Percentiles rank a stretch among this genome's conserved stretches.
Evolutionary conservation across 2,888 invertebrate genomes (phyloP).

Genomic region (Cylloceria caligata): DNA sequence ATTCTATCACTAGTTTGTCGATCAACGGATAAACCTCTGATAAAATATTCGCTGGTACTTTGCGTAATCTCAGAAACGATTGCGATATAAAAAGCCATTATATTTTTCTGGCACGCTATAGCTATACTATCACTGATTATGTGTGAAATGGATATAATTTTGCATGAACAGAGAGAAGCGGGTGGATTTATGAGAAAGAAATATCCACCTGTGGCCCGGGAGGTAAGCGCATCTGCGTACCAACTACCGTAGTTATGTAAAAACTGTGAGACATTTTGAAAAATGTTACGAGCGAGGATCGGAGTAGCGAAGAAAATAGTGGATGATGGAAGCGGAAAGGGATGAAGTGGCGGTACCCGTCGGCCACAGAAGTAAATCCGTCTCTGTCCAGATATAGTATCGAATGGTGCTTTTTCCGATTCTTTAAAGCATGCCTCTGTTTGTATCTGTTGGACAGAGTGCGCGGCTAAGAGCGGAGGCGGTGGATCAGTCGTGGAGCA

Average conservation of each 20-base stretch:
- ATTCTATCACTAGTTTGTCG: not conserved
- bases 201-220: constrained; percentile 40
- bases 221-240: not conserved
- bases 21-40: not conserved
- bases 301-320: constrained; percentile 14
- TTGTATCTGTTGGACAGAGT: constrained; percentile 75
- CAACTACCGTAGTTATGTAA: not conserved
- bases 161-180: constrained; percentile 11
- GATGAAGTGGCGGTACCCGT: constrained; percentile 31
- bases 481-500: constrained; percentile 80
- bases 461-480: constrained; percentile 77
- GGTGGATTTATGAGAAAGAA: constrained; percentile 20
- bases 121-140: constrained; percentile 15
- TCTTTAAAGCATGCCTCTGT: constrained; percentile 51
- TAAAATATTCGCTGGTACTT: constrained; percentile 1
- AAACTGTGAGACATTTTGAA: constrained; percentile 34
- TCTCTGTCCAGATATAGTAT: constrained; percentile 50
- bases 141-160: constrained; percentile 16
- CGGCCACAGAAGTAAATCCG: constrained; percentile 42
- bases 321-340: constrained; percentile 21
- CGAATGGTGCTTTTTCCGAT: constrained; percentile 50
- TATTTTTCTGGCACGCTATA: not conserved
- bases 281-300: constrained; percentile 19
- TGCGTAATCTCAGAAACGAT: constrained; percentile 8
- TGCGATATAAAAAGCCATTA: not conserved